These are phyloP conservation scores for Lithodes maja DNA, from an alignment of 2,888 invertebrate species.

Conservation along the genomic window DNA sequence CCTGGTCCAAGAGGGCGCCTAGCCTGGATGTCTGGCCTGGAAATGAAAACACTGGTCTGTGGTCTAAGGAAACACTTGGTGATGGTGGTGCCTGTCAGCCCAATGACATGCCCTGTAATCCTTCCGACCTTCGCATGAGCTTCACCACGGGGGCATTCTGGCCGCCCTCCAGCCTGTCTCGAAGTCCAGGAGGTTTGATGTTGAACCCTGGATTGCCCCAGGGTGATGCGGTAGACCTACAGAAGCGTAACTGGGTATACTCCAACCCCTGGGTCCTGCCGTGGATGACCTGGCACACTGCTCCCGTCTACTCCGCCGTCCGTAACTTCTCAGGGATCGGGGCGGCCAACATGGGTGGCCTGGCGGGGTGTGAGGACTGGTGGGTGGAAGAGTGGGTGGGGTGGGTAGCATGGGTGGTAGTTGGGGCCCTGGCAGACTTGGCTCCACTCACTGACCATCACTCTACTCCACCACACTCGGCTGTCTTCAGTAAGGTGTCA, in stretches of 20 bases:
- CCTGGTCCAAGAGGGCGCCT: not conserved
- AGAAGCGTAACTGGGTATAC: slow-evolving; percentile 57
- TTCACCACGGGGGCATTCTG: slow-evolving; percentile 62
- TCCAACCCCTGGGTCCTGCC: slow-evolving; percentile 56
- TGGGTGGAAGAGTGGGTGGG: slow-evolving; percentile 52
- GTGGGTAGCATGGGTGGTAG: slow-evolving; percentile 2
- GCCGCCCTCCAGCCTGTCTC: slow-evolving; percentile 44
- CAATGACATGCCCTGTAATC: slow-evolving; percentile 36
- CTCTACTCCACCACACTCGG: slow-evolving; percentile 35
- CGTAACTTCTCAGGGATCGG: slow-evolving; percentile 61
- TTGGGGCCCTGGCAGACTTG: slow-evolving; percentile 7
- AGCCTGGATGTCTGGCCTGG: too few species aligned
- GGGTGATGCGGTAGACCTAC: slow-evolving; percentile 22
- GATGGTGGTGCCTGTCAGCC: not conserved
- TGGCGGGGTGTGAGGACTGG: slow-evolving; percentile 27
- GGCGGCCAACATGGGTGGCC: slow-evolving; percentile 49
- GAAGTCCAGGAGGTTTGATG: slow-evolving; percentile 5
- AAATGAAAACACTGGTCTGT: too few species aligned
- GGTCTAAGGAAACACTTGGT: too few species aligned
- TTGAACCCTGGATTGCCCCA: slow-evolving; percentile 28
- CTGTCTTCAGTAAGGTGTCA: slow-evolving; percentile 34
- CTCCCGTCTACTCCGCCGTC: slow-evolving; percentile 46
- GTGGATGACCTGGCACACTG: slow-evolving; percentile 50
- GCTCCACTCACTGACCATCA: not conserved
- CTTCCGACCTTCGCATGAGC: slow-evolving; percentile 49